phyloP scores from a whole-genome alignment of 2,797 vertebrate genomes.

The Chaunax sp. region DNA sequence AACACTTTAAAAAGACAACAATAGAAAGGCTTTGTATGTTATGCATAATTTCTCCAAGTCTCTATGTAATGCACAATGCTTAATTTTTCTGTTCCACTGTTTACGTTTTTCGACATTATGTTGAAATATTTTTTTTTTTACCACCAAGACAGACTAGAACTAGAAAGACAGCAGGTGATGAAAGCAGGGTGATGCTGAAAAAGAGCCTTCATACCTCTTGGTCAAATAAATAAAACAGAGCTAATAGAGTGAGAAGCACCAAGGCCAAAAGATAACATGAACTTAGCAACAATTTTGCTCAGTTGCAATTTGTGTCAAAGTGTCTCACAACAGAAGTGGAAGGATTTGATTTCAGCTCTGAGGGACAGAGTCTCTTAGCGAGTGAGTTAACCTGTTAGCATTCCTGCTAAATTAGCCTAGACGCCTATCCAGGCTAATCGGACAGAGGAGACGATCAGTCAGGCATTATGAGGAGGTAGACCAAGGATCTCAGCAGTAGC shows the following conservation, averaged over 20 bases:
- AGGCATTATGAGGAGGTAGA: conserved; percentile 44
- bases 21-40: neutral
- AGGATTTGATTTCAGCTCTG: conserved; percentile 50
- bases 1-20: neutral
- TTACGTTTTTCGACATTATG: neutral
- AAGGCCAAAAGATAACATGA: conserved; percentile 11
- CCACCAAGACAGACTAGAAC: neutral
- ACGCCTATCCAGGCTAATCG: conserved; percentile 57
- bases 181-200: conserved; percentile 9
- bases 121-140: no score
- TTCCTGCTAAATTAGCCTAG: no score
- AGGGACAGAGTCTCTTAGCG: conserved; percentile 20
- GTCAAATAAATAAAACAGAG: conserved; percentile 26
- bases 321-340: conserved; percentile 21
- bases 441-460: conserved; percentile 41
- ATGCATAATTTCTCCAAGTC: neutral
- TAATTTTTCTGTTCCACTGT: neutral
- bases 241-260: conserved; percentile 3
- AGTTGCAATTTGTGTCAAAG: conserved; percentile 40
- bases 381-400: conserved; percentile 29
- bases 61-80: neutral
- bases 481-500: neutral
- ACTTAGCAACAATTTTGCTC: conserved; percentile 38
- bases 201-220: conserved; percentile 1
- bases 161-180: neutral